Percentiles rank a stretch among this genome's conserved stretches.
Conservation (phyloP, 1,140 invertebrate species). For the Ptiloglossa arizonensis region DNA sequence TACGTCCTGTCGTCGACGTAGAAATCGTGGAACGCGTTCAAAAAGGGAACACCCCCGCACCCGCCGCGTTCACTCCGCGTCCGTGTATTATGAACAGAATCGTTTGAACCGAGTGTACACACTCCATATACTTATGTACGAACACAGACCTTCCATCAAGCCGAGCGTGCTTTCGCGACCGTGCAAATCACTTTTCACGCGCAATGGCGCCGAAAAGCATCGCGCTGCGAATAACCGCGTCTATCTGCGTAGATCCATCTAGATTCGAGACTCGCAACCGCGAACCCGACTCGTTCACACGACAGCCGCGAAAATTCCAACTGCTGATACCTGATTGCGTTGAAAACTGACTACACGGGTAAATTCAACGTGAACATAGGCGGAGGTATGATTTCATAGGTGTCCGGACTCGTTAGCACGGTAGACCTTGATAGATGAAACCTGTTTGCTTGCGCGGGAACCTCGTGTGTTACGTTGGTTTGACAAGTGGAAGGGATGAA, state of each 20-base stretch:
- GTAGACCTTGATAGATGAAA: neutral
- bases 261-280: constrained; percentile 11
- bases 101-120: too few species aligned
- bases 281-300: too few species aligned
- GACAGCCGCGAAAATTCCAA: constrained; percentile 27
- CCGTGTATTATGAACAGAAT: too few species aligned
- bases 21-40: too few species aligned
- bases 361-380: neutral
- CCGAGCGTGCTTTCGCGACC: constrained; percentile 50
- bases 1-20: too few species aligned
- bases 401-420: neutral
- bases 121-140: constrained; percentile 53
- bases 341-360: neutral
- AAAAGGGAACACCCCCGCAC: neutral
- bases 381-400: neutral
- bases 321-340: neutral
- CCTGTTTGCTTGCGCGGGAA: too few species aligned
- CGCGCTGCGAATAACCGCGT: constrained; percentile 19
- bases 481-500: too few species aligned
- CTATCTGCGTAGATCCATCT: constrained; percentile 21
- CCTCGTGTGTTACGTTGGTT: too few species aligned
- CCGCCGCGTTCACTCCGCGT: constrained; percentile 9
- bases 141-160: constrained; percentile 61
- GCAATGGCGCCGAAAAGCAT: constrained; percentile 54
- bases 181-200: constrained; percentile 65